A percentile compares a stretch with the other conserved stretches of the same genome.
phyloP scores from a whole-genome alignment of 2,113 vertebrate genomes.

The Aspidoscelis tigris region DNA sequence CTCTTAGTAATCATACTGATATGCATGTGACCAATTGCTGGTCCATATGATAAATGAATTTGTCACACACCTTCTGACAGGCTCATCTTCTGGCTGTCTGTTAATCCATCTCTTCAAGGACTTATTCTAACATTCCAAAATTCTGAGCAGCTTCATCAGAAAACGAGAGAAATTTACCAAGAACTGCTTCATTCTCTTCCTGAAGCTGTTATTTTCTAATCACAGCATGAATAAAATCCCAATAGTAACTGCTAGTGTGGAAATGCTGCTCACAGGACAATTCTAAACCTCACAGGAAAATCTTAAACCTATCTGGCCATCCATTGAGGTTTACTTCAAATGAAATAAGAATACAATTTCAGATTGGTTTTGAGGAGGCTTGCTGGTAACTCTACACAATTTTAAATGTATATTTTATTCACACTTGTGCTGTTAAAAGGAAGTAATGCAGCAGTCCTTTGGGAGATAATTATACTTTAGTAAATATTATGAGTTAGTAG shows the following conservation, averaged over 20 bases:
- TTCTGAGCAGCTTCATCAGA: conserved; percentile 64
- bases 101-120: conserved; percentile 67
- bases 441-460: background rate
- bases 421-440: background rate
- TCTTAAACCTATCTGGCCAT: background rate
- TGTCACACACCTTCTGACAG: conserved; percentile 70
- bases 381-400: background rate
- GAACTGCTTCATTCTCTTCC: conserved; percentile 44
- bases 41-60: conserved; percentile 71
- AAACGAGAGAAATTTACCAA: conserved; percentile 50
- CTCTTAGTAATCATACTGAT: conserved; percentile 64
- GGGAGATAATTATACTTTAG: no score
- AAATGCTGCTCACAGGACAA: background rate
- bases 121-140: conserved; percentile 50
- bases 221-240: conserved; percentile 17
- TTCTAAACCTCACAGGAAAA: background rate
- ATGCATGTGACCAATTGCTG: conserved; percentile 63
- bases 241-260: background rate
- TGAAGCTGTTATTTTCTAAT: conserved; percentile 27
- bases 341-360: background rate
- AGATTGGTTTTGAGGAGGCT: background rate
- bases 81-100: conserved; percentile 66
- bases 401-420: conserved; percentile 3
- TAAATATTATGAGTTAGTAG: no score
- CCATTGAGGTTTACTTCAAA: background rate